Conservation (phyloP, 1,140 invertebrate genomes). For the Temnothorax curvispinosus region DNA sequence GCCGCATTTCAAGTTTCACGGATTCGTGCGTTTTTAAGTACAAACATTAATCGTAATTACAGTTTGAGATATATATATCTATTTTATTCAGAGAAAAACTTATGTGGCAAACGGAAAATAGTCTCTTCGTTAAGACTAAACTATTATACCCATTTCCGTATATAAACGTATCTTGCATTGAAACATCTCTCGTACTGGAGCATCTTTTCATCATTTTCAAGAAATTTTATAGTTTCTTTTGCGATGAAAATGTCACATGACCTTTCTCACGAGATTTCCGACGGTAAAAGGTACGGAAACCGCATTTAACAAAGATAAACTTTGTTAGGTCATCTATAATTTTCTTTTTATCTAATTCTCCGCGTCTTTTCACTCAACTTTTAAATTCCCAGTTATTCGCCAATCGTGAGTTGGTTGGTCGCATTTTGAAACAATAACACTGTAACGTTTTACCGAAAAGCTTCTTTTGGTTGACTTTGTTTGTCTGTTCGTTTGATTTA, state of each 20-base stretch:
- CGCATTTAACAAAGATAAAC: slow-evolving; percentile 17
- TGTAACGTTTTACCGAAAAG: not conserved
- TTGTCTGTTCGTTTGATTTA: not conserved
- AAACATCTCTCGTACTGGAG: not conserved
- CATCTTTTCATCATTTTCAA: not conserved
- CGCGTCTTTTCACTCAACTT: slow-evolving; percentile 12
- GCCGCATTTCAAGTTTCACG: not conserved
- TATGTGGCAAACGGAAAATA: not conserved
- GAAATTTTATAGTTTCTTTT: not conserved
- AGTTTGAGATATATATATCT: not conserved
- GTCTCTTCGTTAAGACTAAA: not conserved
- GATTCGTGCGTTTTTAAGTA: not conserved
- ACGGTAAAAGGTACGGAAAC: slow-evolving; percentile 29
- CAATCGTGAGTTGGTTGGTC: slow-evolving; percentile 10
- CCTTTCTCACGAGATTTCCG: not conserved
- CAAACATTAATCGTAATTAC: not conserved
- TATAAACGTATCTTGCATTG: slow-evolving; percentile 8
- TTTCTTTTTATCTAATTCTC: slow-evolving; percentile 35
- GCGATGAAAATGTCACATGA: not conserved
- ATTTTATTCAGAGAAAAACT: not conserved
- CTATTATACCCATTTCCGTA: not conserved
- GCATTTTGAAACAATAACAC: slow-evolving; percentile 27
- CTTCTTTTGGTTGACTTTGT: not conserved
- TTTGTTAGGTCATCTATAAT: slow-evolving; percentile 34
- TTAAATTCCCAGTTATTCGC: not conserved